These are phyloP conservation scores for Drosophila kuntzei DNA, from an alignment of 2,888 invertebrate genomes.

Conservation along the genomic window DNA sequence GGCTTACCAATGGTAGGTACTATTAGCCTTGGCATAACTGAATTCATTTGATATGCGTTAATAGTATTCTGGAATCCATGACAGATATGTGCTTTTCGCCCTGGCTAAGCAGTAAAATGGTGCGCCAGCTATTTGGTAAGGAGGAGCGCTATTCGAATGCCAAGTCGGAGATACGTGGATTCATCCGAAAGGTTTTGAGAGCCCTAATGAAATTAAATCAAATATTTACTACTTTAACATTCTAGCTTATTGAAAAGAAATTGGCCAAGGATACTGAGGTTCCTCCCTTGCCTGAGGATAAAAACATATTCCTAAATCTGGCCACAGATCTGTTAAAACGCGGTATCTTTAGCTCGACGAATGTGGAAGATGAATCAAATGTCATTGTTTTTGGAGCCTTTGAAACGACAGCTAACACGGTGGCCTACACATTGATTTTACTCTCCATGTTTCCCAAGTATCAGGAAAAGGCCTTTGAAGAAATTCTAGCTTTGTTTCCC, in stretches of 20 bases:
- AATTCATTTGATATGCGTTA: conserved; percentile 31
- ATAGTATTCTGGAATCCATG: conserved; percentile 74
- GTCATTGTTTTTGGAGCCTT: conserved; percentile 83
- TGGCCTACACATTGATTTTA: conserved; percentile 73
- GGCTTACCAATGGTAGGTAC: conserved; percentile 78
- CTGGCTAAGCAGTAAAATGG: conserved; percentile 69
- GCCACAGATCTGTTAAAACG: conserved; percentile 74
- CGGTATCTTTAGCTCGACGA: conserved; percentile 73
- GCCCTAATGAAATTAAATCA: conserved; percentile 58
- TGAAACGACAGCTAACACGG: conserved; percentile 83
- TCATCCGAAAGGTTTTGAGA: conserved; percentile 72
- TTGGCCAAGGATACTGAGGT: too few relatives aligned
- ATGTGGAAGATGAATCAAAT: conserved; percentile 82
- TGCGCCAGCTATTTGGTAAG: conserved; percentile 66
- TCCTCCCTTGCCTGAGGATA: not conserved
- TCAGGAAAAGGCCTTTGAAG: conserved; percentile 81
- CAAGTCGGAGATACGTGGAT: conserved; percentile 71
- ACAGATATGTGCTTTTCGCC: conserved; percentile 82
- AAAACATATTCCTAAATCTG: conserved; percentile 53
- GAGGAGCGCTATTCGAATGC: conserved; percentile 66
- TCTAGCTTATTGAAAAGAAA: conserved; percentile 67
- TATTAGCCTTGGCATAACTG: not conserved
- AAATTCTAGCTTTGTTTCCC: conserved; percentile 73
- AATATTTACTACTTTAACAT: too few relatives aligned
- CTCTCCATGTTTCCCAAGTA: conserved; percentile 82